Evolutionary conservation across 2,113 vertebrate species (phyloP).

Genomic region (Neotragus moschatus): DNA sequence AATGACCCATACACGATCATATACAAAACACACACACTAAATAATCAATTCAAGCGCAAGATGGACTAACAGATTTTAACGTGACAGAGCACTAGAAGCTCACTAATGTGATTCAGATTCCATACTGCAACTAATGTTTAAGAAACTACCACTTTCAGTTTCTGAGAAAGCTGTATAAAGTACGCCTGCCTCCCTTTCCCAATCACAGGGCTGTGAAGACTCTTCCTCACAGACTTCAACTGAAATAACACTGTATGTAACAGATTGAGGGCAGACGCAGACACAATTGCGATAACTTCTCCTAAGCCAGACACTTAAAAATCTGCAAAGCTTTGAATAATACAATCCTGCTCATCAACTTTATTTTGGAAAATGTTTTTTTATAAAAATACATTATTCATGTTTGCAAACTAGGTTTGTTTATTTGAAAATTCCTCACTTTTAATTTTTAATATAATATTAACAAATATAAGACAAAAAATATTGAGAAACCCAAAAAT

Average conservation of each 20-base stretch:
- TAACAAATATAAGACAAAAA: not conserved
- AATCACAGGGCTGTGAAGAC: not conserved
- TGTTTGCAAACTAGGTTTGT: not conserved
- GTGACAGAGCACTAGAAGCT: not conserved
- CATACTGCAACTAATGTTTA: not conserved
- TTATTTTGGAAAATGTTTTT: not conserved
- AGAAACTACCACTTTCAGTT: not conserved
- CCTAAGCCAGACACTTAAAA: not conserved
- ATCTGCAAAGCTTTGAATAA: not conserved
- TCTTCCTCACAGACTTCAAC: not conserved
- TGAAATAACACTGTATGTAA: not conserved
- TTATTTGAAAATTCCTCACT: not conserved
- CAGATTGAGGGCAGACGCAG: not conserved
- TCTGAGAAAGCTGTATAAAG: not conserved
- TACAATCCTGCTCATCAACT: not conserved
- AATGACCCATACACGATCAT: not conserved
- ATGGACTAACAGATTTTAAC: not conserved
- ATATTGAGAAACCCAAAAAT: not conserved
- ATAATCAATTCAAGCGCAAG: not conserved
- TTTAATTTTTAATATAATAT: not conserved
- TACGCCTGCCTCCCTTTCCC: not conserved
- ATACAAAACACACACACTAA: not conserved
- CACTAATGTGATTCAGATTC: not conserved
- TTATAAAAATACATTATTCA: not conserved
- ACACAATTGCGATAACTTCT: not conserved